Percentiles rank a stretch among this genome's conserved stretches.
Conservation (phyloP, 2,113 vertebrate genomes). For the Phainopepla nitens region DNA sequence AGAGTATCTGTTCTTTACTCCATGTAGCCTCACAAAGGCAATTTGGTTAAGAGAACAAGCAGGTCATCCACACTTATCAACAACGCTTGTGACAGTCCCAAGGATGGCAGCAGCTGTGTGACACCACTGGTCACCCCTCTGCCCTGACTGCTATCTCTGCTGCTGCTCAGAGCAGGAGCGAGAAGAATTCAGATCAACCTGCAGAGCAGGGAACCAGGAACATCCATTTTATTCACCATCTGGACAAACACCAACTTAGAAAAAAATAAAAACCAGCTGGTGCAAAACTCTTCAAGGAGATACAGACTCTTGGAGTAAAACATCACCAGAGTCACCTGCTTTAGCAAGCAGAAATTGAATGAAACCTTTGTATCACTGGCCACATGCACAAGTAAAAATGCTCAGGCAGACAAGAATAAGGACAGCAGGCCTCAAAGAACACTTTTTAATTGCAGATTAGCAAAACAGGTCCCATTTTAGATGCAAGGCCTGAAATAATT, state of each 20-base stretch:
- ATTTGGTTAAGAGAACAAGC: neutral
- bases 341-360: neutral
- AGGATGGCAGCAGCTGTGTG: neutral
- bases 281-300: neutral
- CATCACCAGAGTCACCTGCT: neutral
- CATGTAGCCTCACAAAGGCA: neutral
- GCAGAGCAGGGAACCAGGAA: neutral
- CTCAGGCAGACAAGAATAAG: neutral
- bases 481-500: neutral
- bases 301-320: neutral
- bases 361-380: neutral
- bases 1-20: neutral
- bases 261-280: neutral
- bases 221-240: neutral
- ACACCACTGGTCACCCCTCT: neutral
- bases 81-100: neutral
- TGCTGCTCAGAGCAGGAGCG: neutral
- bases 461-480: neutral
- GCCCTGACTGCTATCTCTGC: fast-evolving
- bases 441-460: slow-evolving; percentile 17
- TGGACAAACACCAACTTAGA: neutral
- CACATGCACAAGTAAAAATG: neutral
- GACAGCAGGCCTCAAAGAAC: slow-evolving; percentile 11
- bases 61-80: too few relatives aligned
- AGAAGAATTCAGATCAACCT: neutral